These are phyloP conservation scores for Drosophila parabipectinata DNA, from an alignment of 1,140 invertebrate genomes.

Conservation along the genomic window DNA sequence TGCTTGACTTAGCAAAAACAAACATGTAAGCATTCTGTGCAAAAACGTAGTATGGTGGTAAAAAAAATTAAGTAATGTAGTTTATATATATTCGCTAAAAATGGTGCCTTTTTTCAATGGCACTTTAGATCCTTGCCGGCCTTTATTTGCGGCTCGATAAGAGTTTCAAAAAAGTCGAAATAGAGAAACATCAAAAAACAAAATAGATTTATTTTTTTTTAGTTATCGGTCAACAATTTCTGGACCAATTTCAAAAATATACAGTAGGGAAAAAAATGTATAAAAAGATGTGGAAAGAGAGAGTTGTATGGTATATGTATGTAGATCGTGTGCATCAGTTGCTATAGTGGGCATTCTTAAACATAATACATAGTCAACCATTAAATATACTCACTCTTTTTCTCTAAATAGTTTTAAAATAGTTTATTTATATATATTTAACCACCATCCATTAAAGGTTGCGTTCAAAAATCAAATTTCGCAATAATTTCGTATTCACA, in stretches of 20 bases:
- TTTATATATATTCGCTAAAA: conserved; percentile 41
- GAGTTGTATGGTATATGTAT: conserved; percentile 41
- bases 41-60: conserved; percentile 53
- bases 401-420: conserved; percentile 81
- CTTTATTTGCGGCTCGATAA: conserved; percentile 41
- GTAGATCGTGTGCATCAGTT: conserved; percentile 46
- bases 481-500: conserved; percentile 80
- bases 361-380: conserved; percentile 75
- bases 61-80: conserved; percentile 25
- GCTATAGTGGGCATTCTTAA: conserved; percentile 76
- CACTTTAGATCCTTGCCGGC: conserved; percentile 69
- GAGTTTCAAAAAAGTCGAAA: conserved; percentile 54
- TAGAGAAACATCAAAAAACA: conserved; percentile 78
- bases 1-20: conserved; percentile 65
- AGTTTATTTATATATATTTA: conserved; percentile 63
- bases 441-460: conserved; percentile 82
- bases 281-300: conserved; percentile 29
- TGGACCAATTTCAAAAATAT: conserved; percentile 42
- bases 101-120: conserved; percentile 28
- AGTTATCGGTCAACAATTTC: conserved; percentile 52
- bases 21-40: conserved; percentile 79
- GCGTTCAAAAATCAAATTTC: conserved; percentile 83
- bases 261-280: conserved; percentile 32
- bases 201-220: conserved; percentile 53
- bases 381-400: conserved; percentile 83